Evolutionary conservation across 1,140 invertebrate species (phyloP).

Genomic region (Gryllus bimaculatus): DNA sequence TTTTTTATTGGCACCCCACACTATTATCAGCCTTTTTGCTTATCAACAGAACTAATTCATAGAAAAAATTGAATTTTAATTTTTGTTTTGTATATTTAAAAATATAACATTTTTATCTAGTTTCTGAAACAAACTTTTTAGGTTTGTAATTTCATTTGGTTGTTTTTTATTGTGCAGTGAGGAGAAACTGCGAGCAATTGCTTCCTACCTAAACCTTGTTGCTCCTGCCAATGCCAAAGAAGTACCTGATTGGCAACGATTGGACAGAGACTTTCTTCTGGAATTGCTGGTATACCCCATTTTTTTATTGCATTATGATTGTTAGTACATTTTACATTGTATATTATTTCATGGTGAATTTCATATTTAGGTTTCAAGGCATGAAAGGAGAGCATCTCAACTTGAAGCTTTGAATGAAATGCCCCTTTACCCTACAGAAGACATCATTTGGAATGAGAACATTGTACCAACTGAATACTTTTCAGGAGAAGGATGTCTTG

Average conservation of each 20-base stretch:
- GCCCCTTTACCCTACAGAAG: constrained; percentile 97
- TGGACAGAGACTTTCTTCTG: constrained; percentile 69
- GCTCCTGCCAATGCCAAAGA: constrained; percentile 60
- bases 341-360: constrained; percentile 4
- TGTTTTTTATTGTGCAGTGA: constrained; percentile 43
- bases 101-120: neutral
- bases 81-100: too few relatives aligned
- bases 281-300: constrained; percentile 60
- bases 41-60: too few relatives aligned
- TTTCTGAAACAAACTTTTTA: neutral
- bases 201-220: constrained; percentile 76
- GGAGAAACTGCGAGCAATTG: constrained; percentile 72
- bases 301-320: neutral
- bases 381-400: constrained; percentile 84
- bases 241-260: constrained; percentile 59
- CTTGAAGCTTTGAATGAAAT: constrained; percentile 93
- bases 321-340: neutral
- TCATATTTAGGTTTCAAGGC: constrained; percentile 57
- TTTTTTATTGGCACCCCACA: too few relatives aligned
- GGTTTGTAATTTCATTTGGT: neutral
- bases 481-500: constrained; percentile 88
- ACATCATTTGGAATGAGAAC: constrained; percentile 99
- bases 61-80: too few relatives aligned
- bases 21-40: too few relatives aligned
- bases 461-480: constrained; percentile 96